Base-by-base conservation (phyloP, 2,113 vertebrate genomes). In the Hyla sarda region DNA sequence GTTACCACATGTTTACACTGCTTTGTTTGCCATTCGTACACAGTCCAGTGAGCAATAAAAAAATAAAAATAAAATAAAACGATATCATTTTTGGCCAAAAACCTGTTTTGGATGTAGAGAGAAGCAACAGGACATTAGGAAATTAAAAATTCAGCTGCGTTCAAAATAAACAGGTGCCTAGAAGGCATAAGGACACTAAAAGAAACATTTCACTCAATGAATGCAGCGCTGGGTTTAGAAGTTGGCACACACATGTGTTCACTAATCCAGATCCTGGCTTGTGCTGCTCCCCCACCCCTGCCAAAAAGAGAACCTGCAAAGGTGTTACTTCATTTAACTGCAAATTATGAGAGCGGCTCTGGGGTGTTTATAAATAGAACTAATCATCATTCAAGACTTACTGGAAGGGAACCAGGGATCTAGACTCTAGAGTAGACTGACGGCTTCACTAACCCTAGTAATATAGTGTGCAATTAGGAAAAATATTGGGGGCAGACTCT, bases 121-220 rank as follows among this genome's bases (percentile, higher is more conserved):
- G 32, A 79, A 19, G 58, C 84, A 86, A 65, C 65, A 67, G 76
- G 84, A 72, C 45, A 30, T 30, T 73, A 47, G 84, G 84, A 86
- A 86, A 86, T 81, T 56, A 81, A 86, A 71, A 86, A 79, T 72
- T 77, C 77, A 58, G 21, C 65, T 48, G 54, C 52, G 77, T 74
- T 86, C 77, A 65, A 79, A 81, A 86, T 48, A 86, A 86, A 86
- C 76, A 86, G 84, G 84, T 81, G 65, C 84, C 76, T 73, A 32
- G 65, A 54, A 81, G 65, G 77, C 77, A 58, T 16, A 23, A 41
- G 50, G 77, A 56, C 77, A 32, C 52, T 60, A 25, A 41, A 50
- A 48, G 84, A 85, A 76, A 85, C 58, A 85, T 54, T 82, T 82
- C 81, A 72, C 48, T 83, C 30, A n/a, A 21, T 37, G 84, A 52